A percentile compares a stretch with the other conserved stretches of the same genome.
These are phyloP conservation scores for Dolichomitus sp. DNA, from an alignment of 2,888 invertebrate genomes.

Conservation along the genomic window DNA sequence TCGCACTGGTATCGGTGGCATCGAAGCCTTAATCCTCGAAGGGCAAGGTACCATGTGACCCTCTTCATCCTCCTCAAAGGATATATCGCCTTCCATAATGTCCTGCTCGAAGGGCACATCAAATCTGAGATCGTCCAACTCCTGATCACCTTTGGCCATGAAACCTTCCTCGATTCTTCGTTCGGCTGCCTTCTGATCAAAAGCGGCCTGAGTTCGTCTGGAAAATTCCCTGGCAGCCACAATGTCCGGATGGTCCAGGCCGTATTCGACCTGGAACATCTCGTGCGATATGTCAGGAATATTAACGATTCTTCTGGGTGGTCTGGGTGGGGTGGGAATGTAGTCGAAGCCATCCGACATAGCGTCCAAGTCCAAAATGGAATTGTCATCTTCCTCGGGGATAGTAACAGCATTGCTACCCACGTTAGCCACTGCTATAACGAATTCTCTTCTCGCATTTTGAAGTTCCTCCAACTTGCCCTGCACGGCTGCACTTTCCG, in stretches of 20 bases:
- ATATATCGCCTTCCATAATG: conserved; percentile 72
- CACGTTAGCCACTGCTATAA: conserved; percentile 79
- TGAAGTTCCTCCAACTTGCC: conserved; percentile 77
- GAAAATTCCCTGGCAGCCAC: conserved; percentile 74
- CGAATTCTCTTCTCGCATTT: conserved; percentile 81
- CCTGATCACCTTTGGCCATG: conserved; percentile 49
- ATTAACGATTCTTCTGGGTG: conserved; percentile 47
- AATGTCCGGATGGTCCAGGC: conserved; percentile 74
- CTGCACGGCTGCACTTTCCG: conserved; percentile 74
- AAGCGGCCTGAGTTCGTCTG: background rate
- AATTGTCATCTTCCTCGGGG: conserved; percentile 61
- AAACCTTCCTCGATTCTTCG: conserved; percentile 71
- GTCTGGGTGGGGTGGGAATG: conserved; percentile 40
- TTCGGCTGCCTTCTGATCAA: conserved; percentile 64
- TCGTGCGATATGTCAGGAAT: conserved; percentile 71
- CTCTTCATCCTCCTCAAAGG: conserved; percentile 74
- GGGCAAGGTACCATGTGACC: conserved; percentile 64
- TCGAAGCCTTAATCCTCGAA: conserved; percentile 71
- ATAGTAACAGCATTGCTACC: conserved; percentile 75
- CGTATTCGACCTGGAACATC: conserved; percentile 67
- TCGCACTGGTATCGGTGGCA: conserved; percentile 67
- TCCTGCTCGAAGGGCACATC: conserved; percentile 74
- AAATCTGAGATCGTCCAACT: conserved; percentile 61
- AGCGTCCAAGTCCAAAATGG: conserved; percentile 55
- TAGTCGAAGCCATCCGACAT: conserved; percentile 38